A percentile compares a stretch with the other conserved stretches of the same genome.
phyloP scores from a whole-genome alignment of 2,797 vertebrate species.

The Platalea minor region DNA sequence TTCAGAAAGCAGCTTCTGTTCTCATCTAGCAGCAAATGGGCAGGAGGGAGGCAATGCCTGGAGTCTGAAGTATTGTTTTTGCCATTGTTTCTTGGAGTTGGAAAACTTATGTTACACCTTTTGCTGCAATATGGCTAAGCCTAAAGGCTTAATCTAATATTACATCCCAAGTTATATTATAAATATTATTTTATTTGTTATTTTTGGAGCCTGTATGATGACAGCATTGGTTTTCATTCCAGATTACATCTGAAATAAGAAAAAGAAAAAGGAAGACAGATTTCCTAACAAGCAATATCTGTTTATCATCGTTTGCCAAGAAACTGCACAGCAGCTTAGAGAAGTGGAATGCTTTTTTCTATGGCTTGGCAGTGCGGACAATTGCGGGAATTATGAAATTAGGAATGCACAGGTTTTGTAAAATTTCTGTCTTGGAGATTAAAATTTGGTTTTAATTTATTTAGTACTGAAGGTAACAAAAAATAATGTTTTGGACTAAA shows the following conservation, averaged over 20 bases:
- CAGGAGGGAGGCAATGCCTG: not conserved
- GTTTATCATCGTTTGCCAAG: conserved; percentile 45
- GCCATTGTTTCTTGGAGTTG: not conserved
- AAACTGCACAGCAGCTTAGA: conserved; percentile 33
- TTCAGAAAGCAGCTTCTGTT: not conserved
- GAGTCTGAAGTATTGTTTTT: not conserved
- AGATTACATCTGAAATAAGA: conserved; percentile 21
- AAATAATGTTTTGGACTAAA: not conserved
- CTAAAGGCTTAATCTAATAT: not conserved
- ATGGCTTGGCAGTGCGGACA: not conserved
- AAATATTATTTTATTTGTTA: conserved; percentile 31
- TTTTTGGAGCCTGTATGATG: conserved; percentile 27
- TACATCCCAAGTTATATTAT: not conserved
- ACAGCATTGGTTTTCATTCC: conserved; percentile 15
- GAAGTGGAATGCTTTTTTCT: not conserved
- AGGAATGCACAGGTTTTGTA: not conserved
- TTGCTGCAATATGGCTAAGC: not conserved
- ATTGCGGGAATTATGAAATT: not conserved
- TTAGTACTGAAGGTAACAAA: not conserved
- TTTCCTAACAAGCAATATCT: conserved; percentile 20
- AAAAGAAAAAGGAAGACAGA: not conserved
- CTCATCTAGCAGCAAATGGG: not conserved
- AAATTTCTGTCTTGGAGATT: not conserved
- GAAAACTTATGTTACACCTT: not conserved
- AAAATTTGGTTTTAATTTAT: not conserved